phyloP scores from a whole-genome alignment of 2,113 vertebrate species.

The Chroicocephalus ridibundus region DNA sequence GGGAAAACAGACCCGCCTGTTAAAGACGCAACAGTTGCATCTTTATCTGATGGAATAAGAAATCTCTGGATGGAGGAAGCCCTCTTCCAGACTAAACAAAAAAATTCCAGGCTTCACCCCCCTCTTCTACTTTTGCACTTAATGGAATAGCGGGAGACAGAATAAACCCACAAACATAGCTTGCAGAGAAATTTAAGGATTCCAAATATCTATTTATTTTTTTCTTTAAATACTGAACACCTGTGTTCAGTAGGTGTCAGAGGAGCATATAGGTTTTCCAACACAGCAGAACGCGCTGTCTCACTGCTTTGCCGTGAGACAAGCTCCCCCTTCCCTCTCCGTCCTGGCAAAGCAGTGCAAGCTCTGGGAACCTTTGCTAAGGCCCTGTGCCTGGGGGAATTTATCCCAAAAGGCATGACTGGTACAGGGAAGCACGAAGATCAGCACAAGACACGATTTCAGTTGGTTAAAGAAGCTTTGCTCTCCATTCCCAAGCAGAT shows the following conservation, averaged over 20 bases:
- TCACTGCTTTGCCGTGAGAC: neutral
- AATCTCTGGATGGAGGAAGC: neutral
- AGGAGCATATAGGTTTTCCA: neutral
- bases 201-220: neutral
- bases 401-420: neutral
- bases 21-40: slow-evolving; percentile 19
- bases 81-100: neutral
- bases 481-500: slow-evolving; percentile 19
- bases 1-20: neutral
- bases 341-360: neutral
- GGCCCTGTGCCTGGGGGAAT: neutral
- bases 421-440: slow-evolving; percentile 24
- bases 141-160: neutral
- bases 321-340: neutral
- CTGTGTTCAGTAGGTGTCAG: neutral
- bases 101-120: neutral
- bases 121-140: neutral
- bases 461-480: neutral
- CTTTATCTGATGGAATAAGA: neutral
- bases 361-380: slow-evolving; percentile 5
- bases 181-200: neutral
- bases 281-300: neutral
- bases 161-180: neutral
- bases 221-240: neutral
- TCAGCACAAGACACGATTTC: neutral